A percentile compares a stretch with the other conserved stretches of the same genome.
Evolutionary conservation across 2,113 vertebrate genomes (phyloP).

Genomic region (Salminus brasiliensis): DNA sequence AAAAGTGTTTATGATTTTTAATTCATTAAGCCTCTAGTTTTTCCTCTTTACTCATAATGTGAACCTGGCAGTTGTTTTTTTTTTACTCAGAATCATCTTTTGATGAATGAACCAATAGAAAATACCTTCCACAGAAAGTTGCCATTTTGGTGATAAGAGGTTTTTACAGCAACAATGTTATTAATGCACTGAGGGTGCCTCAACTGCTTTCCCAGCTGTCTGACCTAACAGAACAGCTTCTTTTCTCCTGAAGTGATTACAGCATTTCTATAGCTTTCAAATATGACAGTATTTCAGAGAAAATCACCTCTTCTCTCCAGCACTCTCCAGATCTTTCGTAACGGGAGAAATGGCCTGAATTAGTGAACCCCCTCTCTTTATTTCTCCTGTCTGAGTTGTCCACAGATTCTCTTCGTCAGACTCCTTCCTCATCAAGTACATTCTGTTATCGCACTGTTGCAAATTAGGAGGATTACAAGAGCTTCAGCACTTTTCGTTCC

Average conservation of each 20-base stretch:
- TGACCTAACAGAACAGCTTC: neutral
- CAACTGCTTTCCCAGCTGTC: conserved; percentile 3
- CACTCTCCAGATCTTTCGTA: neutral
- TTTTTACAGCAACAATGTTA: too few relatives aligned
- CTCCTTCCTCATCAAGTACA: conserved; percentile 50
- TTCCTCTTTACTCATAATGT: too few relatives aligned
- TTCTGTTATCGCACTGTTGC: neutral
- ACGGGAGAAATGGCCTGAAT: conserved; percentile 59
- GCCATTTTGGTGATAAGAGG: too few relatives aligned
- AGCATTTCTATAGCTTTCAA: neutral
- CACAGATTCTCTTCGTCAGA: conserved; percentile 55
- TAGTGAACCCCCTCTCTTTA: conserved; percentile 55
- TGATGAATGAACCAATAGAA: too few relatives aligned
- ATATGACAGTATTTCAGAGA: conserved; percentile 2
- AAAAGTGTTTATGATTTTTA: too few relatives aligned
- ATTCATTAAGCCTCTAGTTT: too few relatives aligned
- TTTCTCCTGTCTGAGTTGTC: conserved; percentile 46
- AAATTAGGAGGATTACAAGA: neutral
- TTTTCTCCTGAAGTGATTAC: conserved; percentile 27
- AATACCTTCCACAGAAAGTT: too few relatives aligned
- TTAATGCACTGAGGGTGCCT: neutral
- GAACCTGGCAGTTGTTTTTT: too few relatives aligned
- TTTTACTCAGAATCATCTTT: too few relatives aligned
- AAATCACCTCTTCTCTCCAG: neutral
- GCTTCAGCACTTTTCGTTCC: neutral